A percentile compares a stretch with the other conserved stretches of the same genome.
phyloP scores from a whole-genome alignment of 2,888 invertebrate genomes.

The Leucozona laternaria region DNA sequence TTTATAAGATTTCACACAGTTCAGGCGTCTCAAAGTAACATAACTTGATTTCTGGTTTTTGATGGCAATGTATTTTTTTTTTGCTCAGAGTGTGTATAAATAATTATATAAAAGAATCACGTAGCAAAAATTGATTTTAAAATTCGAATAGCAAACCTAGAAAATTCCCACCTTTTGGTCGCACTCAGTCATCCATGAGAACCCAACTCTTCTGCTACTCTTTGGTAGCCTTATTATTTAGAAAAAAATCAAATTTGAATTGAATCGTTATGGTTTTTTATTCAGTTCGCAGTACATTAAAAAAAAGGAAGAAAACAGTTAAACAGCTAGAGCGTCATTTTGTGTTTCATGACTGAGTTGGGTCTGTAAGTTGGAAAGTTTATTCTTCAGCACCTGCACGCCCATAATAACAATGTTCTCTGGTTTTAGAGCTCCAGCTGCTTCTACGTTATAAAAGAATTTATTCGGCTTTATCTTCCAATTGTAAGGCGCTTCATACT shows the following conservation, averaged over 20 bases:
- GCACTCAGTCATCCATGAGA: no score
- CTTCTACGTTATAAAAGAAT: constrained; percentile 98
- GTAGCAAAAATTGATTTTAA: no score
- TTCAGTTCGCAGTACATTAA: background rate
- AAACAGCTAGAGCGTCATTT: constrained; percentile 90
- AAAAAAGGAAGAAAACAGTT: constrained; percentile 26
- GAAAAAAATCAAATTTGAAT: background rate
- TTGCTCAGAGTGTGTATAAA: no score
- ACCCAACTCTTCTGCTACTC: no score
- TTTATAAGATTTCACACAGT: no score
- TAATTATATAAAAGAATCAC: no score
- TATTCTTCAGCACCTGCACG: constrained; percentile 96
- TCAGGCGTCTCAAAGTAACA: no score
- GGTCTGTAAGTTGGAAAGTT: constrained; percentile 97
- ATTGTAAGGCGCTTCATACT: constrained; percentile 96
- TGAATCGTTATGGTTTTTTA: background rate
- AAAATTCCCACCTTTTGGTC: no score
- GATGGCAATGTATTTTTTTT: no score
- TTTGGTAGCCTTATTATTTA: background rate
- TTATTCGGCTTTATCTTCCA: constrained; percentile 98
- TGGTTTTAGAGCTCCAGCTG: constrained; percentile 96
- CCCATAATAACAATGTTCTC: constrained; percentile 99
- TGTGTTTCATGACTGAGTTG: constrained; percentile 94
- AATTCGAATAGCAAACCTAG: no score
- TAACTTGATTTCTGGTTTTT: no score